A percentile compares a stretch with the other conserved stretches of the same genome.
Evolutionary conservation across 2,888 invertebrate species (phyloP).

Genomic region (Caenorhabditis sp.): DNA sequence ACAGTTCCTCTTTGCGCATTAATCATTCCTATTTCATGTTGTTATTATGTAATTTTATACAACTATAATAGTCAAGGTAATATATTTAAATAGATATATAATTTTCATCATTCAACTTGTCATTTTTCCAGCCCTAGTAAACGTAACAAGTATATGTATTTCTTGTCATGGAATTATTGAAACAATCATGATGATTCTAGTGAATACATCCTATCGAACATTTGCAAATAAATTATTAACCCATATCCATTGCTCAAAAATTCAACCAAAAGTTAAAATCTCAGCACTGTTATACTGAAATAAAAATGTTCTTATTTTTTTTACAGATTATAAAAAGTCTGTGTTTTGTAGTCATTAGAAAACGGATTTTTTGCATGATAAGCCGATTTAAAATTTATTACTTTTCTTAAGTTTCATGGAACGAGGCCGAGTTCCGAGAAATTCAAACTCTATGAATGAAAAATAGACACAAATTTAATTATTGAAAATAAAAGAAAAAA

Average conservation of each 20-base stretch:
- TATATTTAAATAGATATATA: neutral
- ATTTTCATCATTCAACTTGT: neutral
- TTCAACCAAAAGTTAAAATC: no score
- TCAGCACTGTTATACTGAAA: no score
- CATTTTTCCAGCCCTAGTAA: neutral
- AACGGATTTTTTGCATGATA: no score
- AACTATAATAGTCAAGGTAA: conserved; percentile 13
- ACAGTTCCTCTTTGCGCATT: neutral
- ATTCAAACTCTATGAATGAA: no score
- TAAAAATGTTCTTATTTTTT: no score
- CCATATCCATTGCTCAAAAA: neutral
- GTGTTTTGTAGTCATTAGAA: no score
- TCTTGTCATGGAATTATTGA: conserved; percentile 8
- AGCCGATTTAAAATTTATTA: no score
- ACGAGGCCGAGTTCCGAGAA: no score
- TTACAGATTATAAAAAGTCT: no score
- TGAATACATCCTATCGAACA: conserved; percentile 2
- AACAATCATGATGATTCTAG: conserved; percentile 6
- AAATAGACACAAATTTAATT: no score
- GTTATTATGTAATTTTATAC: conserved; percentile 11
- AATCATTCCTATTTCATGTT: conserved; percentile 6
- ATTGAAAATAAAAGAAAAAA: no score
- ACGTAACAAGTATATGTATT: conserved; percentile 6
- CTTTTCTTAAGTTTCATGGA: no score
- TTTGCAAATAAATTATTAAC: neutral